Percentiles rank a stretch among this genome's conserved stretches.
Evolutionary conservation across 1,140 invertebrate genomes (phyloP).

Genomic region (Phortica variegata): DNA sequence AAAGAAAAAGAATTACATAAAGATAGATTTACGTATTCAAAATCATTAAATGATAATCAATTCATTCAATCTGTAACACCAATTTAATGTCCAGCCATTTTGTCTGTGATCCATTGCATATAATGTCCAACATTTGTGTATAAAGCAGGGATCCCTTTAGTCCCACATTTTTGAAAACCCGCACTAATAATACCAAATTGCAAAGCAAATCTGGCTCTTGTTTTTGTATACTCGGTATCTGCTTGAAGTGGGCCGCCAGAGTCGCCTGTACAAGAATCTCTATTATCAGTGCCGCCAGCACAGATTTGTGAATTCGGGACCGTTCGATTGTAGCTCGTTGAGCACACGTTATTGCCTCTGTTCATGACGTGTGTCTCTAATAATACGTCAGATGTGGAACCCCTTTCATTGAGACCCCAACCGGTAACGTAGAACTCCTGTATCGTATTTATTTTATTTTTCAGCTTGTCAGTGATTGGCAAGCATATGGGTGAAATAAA

Average conservation of each 20-base stretch:
- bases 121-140: slow-evolving; percentile 56
- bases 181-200: slow-evolving; percentile 60
- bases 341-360: slow-evolving; percentile 16
- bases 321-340: slow-evolving; percentile 18
- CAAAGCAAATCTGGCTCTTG: slow-evolving; percentile 30
- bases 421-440: slow-evolving; percentile 63
- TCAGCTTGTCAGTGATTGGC: slow-evolving; percentile 58
- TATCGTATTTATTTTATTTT: slow-evolving; percentile 40
- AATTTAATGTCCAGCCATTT: no score
- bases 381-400: slow-evolving; percentile 41
- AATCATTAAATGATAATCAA: no score
- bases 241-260: slow-evolving; percentile 57
- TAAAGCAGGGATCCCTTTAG: slow-evolving; percentile 49
- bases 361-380: slow-evolving; percentile 36
- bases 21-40: no score
- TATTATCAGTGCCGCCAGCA: slow-evolving; percentile 40
- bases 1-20: no score
- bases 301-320: slow-evolving; percentile 30
- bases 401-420: slow-evolving; percentile 65
- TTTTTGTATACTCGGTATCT: slow-evolving; percentile 20
- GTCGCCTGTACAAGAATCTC: slow-evolving; percentile 65
- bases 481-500: slow-evolving; percentile 74
- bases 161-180: slow-evolving; percentile 58
- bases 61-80: no score
- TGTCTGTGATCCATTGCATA: slow-evolving; percentile 58